A percentile compares a stretch with the other conserved stretches of the same genome.
phyloP scores from a whole-genome alignment of 2,888 invertebrate species.

The Trachelus tabidus region DNA sequence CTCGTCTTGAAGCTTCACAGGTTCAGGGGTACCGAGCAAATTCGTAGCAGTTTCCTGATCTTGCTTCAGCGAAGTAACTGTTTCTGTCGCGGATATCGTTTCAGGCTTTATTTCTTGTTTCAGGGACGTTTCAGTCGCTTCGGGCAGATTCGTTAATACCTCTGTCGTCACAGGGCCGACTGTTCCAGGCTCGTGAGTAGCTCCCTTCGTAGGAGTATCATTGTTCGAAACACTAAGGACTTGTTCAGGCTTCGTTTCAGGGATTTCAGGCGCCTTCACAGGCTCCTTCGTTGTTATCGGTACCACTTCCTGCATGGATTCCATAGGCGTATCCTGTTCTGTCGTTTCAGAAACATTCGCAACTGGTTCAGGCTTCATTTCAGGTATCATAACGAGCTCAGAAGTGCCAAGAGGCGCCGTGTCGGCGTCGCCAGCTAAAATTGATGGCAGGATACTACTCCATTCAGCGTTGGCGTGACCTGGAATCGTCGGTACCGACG shows the following conservation, averaged over 20 bases:
- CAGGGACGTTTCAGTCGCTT: background rate
- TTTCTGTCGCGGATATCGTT: background rate
- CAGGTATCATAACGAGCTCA: slow-evolving; percentile 64
- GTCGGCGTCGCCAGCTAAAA: slow-evolving; percentile 78
- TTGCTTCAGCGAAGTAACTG: background rate
- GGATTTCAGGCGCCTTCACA: slow-evolving; percentile 45
- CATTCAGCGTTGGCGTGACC: slow-evolving; percentile 68
- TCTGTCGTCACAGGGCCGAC: background rate
- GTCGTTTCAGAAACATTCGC: slow-evolving; percentile 51
- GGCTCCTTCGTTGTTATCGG: slow-evolving; percentile 34
- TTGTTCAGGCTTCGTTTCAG: background rate
- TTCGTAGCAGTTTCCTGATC: background rate
- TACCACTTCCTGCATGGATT: background rate
- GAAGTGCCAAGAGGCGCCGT: slow-evolving; percentile 70
- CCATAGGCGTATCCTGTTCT: slow-evolving; percentile 36
- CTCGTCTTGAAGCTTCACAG: background rate
- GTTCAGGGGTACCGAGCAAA: background rate
- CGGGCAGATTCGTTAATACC: background rate
- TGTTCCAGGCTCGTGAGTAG: background rate
- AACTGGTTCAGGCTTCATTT: slow-evolving; percentile 40
- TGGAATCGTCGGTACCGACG: slow-evolving; percentile 56
- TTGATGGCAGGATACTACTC: slow-evolving; percentile 85
- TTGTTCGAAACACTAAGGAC: background rate
- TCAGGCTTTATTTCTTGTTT: background rate
- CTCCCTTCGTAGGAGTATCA: background rate